Base-by-base conservation (phyloP, 2,888 invertebrate genomes). In the Thymelicus acteon region DNA sequence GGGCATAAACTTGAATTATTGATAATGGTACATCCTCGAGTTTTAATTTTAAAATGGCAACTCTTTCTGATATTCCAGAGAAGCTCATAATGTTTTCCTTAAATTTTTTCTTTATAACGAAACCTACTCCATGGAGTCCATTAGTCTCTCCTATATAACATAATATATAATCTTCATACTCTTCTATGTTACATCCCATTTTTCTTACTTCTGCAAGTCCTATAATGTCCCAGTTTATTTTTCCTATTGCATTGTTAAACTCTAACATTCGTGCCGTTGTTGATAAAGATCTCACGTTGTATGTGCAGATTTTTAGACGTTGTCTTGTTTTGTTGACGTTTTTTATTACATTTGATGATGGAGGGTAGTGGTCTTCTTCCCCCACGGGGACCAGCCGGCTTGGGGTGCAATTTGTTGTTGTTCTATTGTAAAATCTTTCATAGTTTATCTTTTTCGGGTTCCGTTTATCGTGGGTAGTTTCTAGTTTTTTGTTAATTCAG, bases 201-300 rank as follows among this genome's bases (percentile, higher is more conserved):
- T 52, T 37, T 63, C 60, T 73, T 7, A 63, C n/a, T 69, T 73
- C 73, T 15, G 69, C 67, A n/a, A 73, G 58, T 37, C 73, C 73
- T 7, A 72, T 60, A 1, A 73, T 47, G n/a, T 73, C 72, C 24
- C 64, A 73, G n/a, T 70, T 67, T 48, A 73, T 61, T 7, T 67
- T 37, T 64, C 67, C 54, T 44, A 70, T 6, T 10, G 67, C 67
- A 61, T 74, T 69, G 2, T 67, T 62, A n/a, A 78, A 44, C 72
- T 77, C 74, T 2, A 78, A 15, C 52, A 74, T 6, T 6, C 75
- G 73, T 47, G 72, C 74, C 24, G 73, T 63, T 68, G 78, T 57
- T n/a, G 74, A 76, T 6, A 78, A 54, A 0, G 78, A 71, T 65
- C 65, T 75, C 24, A 75, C 75, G 58, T 78, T 79, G 57, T 78